These are phyloP conservation scores for Lissonota sp. DNA, from an alignment of 2,888 invertebrate species.

Conservation along the genomic window DNA sequence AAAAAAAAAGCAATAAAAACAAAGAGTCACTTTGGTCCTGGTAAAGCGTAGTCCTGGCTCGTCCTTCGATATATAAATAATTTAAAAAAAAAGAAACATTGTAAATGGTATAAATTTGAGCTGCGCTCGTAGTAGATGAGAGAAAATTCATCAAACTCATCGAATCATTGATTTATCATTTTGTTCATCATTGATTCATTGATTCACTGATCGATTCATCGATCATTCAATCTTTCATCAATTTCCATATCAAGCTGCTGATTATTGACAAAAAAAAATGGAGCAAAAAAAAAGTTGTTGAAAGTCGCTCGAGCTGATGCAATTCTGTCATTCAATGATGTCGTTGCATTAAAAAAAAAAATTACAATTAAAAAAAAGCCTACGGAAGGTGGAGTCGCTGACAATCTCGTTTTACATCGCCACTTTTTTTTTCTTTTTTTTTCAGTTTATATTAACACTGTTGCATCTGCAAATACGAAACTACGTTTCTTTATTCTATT, in stretches of 20 bases:
- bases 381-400: background rate
- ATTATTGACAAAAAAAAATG: background rate
- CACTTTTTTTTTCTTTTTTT: conserved; percentile 13
- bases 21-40: background rate
- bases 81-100: conserved; percentile 6
- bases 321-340: conserved; percentile 17
- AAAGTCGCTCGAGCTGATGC: conserved; percentile 13
- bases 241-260: background rate
- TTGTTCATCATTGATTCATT: background rate
- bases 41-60: conserved; percentile 23
- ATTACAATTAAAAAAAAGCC: conserved; percentile 17
- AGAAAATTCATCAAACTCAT: conserved; percentile 25
- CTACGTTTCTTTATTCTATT: background rate
- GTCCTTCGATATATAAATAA: conserved; percentile 6
- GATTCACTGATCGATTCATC: conserved; percentile 56
- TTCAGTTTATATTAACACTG: conserved; percentile 11
- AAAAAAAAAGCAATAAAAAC: background rate
- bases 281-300: background rate
- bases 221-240: conserved; percentile 7
- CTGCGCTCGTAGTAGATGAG: conserved; percentile 20
- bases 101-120: conserved; percentile 19
- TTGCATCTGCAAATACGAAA: conserved; percentile 1
- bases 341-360: conserved; percentile 16
- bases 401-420: background rate
- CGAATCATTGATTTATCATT: conserved; percentile 20